Evolutionary conservation across 1,140 invertebrate species (phyloP), one percentile per base, ranked within the genome.

Genomic region (Globodera rostochiensis): DNA sequence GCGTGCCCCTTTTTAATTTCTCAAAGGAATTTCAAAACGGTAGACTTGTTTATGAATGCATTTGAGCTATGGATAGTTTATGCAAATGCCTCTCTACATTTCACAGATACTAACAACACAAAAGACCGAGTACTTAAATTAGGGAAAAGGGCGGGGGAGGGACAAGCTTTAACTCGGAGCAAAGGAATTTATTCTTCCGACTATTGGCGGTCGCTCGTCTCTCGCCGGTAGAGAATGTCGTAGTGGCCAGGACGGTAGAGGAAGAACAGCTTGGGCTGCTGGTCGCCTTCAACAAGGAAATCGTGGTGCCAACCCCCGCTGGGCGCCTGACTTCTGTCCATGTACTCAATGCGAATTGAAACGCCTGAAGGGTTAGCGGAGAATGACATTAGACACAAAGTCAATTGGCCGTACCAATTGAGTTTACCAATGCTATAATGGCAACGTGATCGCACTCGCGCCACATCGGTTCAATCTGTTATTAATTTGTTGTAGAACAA

Each of bases 231-330:
- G 5, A 86, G 67, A 15, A 86, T 73, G 77, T 86, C 85, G 71
- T 86, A 86, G 77, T 86, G 85, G 5, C 85, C 85, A 9, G 86
- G 86, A 25, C 86, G 84, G 77, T 86, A 86, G 3, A 86, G 82
- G 67, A 86, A 84, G 64, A 81, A 81, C 19, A 86, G 73, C 71
- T 80, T 79, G 47, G 85, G 86, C 21, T 71, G 75, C 6, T 67
- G n/a, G 69, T 76, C 49, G 8, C 53, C 71, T 45, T 79, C 86
- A 15, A 80, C 71, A 46, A 78, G 45, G 73, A 87, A 60, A 74
- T 86, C 85, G 75, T 86, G 84, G 66, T 87, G 86, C 86, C 85
- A 87, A 73, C 86, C 86, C 67, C 86, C 85, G 60, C 82, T 86
- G 3, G 85, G 86, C 47, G 84, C 85, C 73, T 86, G 84, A 13